Evolutionary conservation across 2,888 invertebrate species (phyloP).

Genomic region (Aleiodes alternator): DNA sequence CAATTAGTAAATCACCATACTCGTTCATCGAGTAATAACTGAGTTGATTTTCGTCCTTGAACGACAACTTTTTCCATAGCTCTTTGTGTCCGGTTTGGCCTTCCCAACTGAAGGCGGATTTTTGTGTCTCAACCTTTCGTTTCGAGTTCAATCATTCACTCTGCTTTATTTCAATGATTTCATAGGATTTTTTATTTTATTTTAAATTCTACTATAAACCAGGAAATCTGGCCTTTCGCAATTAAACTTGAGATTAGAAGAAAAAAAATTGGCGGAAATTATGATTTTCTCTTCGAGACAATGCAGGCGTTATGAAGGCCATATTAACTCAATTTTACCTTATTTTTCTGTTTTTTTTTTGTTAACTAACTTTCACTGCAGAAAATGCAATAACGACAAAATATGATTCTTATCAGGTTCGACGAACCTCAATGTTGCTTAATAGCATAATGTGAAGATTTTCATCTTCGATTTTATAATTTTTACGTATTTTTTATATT

Average conservation of each 20-base stretch:
- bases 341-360: background rate
- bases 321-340: slow-evolving; percentile 18
- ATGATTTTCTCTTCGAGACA: slow-evolving; percentile 12
- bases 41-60: slow-evolving; percentile 32
- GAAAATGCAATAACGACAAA: slow-evolving; percentile 30
- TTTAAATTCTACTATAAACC: too few relatives aligned
- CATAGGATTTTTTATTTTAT: too few relatives aligned
- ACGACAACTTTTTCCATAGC: slow-evolving; percentile 25
- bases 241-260: too few relatives aligned
- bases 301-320: slow-evolving; percentile 19
- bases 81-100: slow-evolving; percentile 27
- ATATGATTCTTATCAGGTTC: slow-evolving; percentile 25
- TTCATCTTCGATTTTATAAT: slow-evolving; percentile 12
- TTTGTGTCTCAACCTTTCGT: slow-evolving; percentile 27
- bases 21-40: slow-evolving; percentile 4
- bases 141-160: background rate
- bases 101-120: slow-evolving; percentile 18
- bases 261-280: slow-evolving; percentile 4
- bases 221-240: too few relatives aligned
- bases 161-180: background rate
- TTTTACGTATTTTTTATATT: too few relatives aligned
- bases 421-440: slow-evolving; percentile 7
- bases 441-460: slow-evolving; percentile 7
- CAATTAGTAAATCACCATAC: background rate
- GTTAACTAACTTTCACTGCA: slow-evolving; percentile 24